Evolutionary conservation across 2,888 invertebrate species (phyloP).

Genomic region (Tipula helvola): DNA sequence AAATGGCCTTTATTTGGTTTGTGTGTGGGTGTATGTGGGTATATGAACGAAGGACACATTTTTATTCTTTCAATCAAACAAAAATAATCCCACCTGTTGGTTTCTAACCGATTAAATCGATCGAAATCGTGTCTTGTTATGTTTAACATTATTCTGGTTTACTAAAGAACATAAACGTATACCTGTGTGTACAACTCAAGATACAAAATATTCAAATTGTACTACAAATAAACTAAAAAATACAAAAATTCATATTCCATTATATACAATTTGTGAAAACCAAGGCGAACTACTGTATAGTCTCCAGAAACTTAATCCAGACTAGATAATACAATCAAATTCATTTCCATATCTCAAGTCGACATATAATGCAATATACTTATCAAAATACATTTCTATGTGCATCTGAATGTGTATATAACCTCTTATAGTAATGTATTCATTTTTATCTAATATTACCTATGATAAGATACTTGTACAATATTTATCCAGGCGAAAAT

Average conservation of each 20-base stretch:
- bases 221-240: background rate
- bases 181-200: too few species aligned
- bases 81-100: too few species aligned
- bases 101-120: too few species aligned
- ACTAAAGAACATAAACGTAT: too few species aligned
- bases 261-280: background rate
- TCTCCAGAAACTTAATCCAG: background rate
- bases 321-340: background rate
- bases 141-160: too few species aligned
- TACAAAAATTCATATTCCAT: background rate
- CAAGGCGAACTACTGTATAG: background rate
- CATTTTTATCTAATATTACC: background rate
- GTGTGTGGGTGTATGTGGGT: too few species aligned
- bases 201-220: background rate
- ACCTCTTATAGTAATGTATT: background rate
- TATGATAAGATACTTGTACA: background rate
- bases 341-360: background rate
- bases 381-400: background rate
- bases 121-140: too few species aligned
- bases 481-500: background rate
- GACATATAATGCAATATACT: background rate
- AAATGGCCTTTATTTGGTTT: too few species aligned
- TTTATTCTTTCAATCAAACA: too few species aligned
- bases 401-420: background rate
- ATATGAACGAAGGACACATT: too few species aligned